phyloP scores from a whole-genome alignment of 2,113 vertebrate genomes.

The Thunnus maccoyii region DNA sequence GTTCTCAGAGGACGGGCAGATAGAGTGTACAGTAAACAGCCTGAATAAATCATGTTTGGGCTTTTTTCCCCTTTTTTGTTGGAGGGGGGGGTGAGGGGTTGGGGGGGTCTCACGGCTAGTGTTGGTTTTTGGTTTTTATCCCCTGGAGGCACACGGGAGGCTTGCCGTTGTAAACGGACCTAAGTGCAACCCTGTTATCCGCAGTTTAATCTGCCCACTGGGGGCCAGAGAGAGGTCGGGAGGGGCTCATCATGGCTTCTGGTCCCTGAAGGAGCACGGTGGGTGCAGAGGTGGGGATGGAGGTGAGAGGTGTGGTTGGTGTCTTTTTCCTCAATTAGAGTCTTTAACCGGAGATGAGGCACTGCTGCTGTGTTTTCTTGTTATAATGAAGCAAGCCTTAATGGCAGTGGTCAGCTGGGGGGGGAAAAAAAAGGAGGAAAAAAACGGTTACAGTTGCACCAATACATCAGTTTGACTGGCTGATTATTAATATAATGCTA shows the following conservation, averaged over 20 bases:
- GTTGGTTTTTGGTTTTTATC: constrained; percentile 73
- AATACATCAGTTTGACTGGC: constrained; percentile 29
- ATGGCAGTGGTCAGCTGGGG: constrained; percentile 48
- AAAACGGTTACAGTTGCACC: constrained; percentile 5
- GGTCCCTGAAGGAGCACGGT: constrained; percentile 50
- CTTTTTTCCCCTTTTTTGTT: constrained; percentile 12
- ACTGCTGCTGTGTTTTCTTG: constrained; percentile 40
- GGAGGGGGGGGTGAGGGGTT: neutral
- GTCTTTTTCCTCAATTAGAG: constrained; percentile 63
- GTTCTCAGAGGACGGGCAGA: constrained; percentile 80
- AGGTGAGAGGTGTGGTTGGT: constrained; percentile 43
- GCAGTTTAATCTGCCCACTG: constrained; percentile 76
- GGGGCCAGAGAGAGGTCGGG: constrained; percentile 57
- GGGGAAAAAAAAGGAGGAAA: neutral
- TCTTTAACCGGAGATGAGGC: constrained; percentile 37
- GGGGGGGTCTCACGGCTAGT: constrained; percentile 53
- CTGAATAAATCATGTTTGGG: constrained; percentile 83
- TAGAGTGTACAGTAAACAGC: constrained; percentile 81
- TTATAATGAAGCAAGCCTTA: constrained; percentile 47
- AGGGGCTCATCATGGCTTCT: constrained; percentile 30
- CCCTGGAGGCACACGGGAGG: constrained; percentile 67
- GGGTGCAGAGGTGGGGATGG: constrained; percentile 48
- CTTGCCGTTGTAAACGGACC: constrained; percentile 76
- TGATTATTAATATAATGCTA: constrained; percentile 43
- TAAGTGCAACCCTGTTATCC: constrained; percentile 71